These are phyloP conservation scores for Trematomus loennbergii DNA, from an alignment of 2,113 vertebrate species.

Conservation along the genomic window DNA sequence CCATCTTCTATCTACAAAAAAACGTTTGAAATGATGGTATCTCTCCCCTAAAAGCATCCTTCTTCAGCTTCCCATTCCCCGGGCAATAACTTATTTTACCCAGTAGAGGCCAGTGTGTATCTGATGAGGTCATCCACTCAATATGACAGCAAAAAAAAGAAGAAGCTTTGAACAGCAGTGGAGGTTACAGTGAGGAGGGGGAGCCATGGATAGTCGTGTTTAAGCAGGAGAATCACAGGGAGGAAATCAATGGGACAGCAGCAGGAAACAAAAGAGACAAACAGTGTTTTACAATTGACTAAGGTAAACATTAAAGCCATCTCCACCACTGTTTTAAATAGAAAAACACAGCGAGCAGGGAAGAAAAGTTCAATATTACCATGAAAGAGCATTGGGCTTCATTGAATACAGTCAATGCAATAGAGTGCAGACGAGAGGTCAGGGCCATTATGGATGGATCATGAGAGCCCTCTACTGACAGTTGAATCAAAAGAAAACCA, in stretches of 20 bases:
- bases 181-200: constrained; percentile 4
- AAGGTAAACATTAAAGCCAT: constrained; percentile 39
- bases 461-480: constrained; percentile 76
- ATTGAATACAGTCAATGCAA: constrained; percentile 43
- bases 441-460: constrained; percentile 59
- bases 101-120: constrained; percentile 76
- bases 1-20: constrained; percentile 50
- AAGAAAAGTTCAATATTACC: constrained; percentile 52
- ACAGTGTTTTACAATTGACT: constrained; percentile 23
- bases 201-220: neutral
- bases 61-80: constrained; percentile 18
- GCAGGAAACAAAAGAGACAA: constrained; percentile 43
- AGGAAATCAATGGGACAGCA: constrained; percentile 58
- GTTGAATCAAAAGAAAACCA: constrained; percentile 59
- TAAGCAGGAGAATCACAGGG: constrained; percentile 19
- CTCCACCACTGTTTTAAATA: constrained; percentile 41
- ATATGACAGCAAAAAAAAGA: constrained; percentile 27
- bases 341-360: constrained; percentile 8
- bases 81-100: constrained; percentile 45
- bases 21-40: constrained; percentile 24
- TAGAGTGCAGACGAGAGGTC: constrained; percentile 60
- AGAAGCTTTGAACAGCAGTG: constrained; percentile 11
- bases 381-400: constrained; percentile 45
- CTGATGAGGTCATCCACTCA: constrained; percentile 57
- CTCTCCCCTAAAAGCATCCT: constrained; percentile 14